These are phyloP conservation scores for Urocolius indicus DNA, from an alignment of 2,113 vertebrate species.

Conservation along the genomic window DNA sequence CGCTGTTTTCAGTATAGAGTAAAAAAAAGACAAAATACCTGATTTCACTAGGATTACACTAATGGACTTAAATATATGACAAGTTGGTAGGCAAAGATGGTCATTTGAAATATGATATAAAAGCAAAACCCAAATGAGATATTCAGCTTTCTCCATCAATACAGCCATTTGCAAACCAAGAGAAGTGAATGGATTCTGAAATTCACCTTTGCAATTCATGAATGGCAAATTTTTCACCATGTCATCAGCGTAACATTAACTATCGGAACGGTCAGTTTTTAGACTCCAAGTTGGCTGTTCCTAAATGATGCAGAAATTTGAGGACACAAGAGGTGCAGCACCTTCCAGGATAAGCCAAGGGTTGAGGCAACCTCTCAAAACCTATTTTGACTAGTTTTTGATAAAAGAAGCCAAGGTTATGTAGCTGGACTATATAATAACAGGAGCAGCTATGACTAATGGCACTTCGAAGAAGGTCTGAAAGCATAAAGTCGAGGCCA, in stretches of 20 bases:
- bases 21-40: background rate
- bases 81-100: conserved; percentile 10
- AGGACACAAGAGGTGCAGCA: background rate
- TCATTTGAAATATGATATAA: conserved; percentile 11
- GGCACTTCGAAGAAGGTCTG: background rate
- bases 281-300: background rate
- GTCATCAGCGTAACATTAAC: background rate
- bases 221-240: conserved; percentile 32
- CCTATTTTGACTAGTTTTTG: background rate
- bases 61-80: background rate
- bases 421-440: background rate
- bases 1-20: background rate
- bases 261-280: background rate
- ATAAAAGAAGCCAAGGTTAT: conserved; percentile 34
- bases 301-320: background rate
- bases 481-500: conserved; percentile 39
- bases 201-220: conserved; percentile 58
- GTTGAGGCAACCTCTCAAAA: background rate
- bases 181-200: conserved; percentile 25
- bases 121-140: background rate
- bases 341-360: background rate
- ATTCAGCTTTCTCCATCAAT: conserved; percentile 16
- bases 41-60: background rate
- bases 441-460: background rate
- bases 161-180: conserved; percentile 3